Percentiles rank a stretch among this genome's conserved stretches.
These are phyloP conservation scores for Phymastichus coffea DNA, from an alignment of 1,140 invertebrate species.

Conservation along the genomic window DNA sequence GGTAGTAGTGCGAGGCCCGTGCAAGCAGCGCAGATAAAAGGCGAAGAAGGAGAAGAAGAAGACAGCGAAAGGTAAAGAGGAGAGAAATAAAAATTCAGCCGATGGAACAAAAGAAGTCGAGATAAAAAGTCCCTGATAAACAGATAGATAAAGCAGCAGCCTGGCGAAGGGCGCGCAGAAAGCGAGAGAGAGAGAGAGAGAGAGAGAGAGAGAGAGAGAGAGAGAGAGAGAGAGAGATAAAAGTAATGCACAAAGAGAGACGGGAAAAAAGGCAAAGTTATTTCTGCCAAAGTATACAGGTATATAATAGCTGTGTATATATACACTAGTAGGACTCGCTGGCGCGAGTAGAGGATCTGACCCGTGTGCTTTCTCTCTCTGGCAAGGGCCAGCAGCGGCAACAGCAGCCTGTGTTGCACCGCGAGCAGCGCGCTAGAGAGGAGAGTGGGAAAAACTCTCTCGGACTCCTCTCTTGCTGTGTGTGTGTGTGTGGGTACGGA, in stretches of 20 bases:
- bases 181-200: conserved; percentile 18
- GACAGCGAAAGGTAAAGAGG: conserved; percentile 4
- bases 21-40: neutral
- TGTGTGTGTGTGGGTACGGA: neutral
- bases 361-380: neutral
- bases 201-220: neutral
- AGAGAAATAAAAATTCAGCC: conserved; percentile 29
- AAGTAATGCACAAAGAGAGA: neutral
- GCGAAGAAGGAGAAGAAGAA: conserved; percentile 17
- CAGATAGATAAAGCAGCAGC: conserved; percentile 30
- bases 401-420: no score
- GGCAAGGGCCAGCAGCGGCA: neutral
- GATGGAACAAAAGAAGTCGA: conserved; percentile 6
- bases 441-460: conserved; percentile 22
- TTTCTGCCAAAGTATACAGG: conserved; percentile 3
- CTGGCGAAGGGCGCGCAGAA: no score
- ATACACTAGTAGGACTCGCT: conserved; percentile 3
- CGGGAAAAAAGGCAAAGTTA: neutral
- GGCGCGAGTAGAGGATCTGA: conserved; percentile 3
- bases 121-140: conserved; percentile 4
- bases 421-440: conserved; percentile 3
- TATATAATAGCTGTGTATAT: conserved; percentile 21
- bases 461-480: no score
- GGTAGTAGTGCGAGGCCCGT: no score
- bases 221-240: conserved; percentile 4